Conservation (phyloP, 2,888 invertebrate genomes). For the Sphecodes monilicornis region DNA sequence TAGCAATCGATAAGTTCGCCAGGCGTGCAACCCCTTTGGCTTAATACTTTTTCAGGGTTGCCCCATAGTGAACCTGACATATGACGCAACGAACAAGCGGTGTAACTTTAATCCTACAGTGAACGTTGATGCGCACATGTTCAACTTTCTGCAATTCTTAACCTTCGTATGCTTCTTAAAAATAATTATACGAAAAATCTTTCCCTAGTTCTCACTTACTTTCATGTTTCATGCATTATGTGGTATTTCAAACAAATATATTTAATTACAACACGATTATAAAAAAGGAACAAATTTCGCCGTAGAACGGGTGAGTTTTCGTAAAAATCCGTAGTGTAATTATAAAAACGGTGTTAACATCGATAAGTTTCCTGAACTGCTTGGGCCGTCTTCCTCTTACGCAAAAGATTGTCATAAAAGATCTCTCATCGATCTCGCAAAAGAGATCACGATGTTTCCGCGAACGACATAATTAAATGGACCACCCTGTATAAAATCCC, state of each 20-base stretch:
- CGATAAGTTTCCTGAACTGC: neutral
- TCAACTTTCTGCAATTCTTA: neutral
- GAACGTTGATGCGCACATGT: neutral
- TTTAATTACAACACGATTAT: no score
- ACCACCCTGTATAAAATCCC: neutral
- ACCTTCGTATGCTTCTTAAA: neutral
- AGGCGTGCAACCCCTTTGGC: neutral
- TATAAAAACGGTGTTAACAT: neutral
- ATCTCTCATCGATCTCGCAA: no score
- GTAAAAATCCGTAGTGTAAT: neutral
- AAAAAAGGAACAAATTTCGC: neutral
- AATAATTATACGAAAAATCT: neutral
- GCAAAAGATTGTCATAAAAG: neutral
- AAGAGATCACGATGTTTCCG: neutral
- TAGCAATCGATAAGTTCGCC: neutral
- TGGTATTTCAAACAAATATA: no score
- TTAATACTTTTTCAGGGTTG: neutral
- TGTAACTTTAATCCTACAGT: neutral
- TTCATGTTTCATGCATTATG: neutral
- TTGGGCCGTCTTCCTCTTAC: no score
- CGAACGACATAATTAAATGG: neutral
- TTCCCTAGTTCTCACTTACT: neutral
- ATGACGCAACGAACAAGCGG: neutral
- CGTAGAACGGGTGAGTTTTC: neutral
- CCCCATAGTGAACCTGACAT: neutral